Evolutionary conservation across 2,113 vertebrate species (phyloP).

Genomic region (Eretmochelys imbricata): DNA sequence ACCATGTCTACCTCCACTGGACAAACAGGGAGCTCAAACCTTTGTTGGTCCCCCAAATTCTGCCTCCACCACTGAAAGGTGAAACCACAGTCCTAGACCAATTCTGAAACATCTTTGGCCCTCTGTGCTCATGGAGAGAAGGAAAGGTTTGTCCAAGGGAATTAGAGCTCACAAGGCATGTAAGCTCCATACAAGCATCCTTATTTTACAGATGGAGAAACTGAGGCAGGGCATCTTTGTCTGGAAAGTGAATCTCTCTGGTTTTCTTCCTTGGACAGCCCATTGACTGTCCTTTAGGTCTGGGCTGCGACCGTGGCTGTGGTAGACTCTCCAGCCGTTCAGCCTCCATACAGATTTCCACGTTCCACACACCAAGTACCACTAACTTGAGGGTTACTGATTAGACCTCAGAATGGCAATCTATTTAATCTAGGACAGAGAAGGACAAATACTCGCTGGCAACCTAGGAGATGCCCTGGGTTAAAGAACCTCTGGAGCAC

Average conservation of each 20-base stretch:
- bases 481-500: constrained; percentile 27
- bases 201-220: constrained; percentile 8
- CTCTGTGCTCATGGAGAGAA: neutral
- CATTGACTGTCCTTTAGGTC: neutral
- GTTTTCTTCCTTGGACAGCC: neutral
- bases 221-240: neutral
- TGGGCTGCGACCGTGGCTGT: accelerated
- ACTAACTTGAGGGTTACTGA: neutral
- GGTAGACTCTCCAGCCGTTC: neutral
- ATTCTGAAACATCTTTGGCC: neutral
- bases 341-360: neutral
- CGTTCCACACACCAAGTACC: neutral
- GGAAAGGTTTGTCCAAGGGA: neutral
- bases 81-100: neutral
- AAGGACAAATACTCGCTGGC: constrained; percentile 21
- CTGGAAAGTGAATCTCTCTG: neutral
- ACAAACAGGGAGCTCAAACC: neutral
- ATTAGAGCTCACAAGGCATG: neutral
- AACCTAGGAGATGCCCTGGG: neutral
- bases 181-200: neutral
- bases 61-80: neutral
- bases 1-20: neutral
- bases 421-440: neutral
- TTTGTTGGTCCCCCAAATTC: neutral
- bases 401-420: neutral